Evolutionary conservation across 2,888 invertebrate genomes (phyloP).

Genomic region (Camponotus fellah): DNA sequence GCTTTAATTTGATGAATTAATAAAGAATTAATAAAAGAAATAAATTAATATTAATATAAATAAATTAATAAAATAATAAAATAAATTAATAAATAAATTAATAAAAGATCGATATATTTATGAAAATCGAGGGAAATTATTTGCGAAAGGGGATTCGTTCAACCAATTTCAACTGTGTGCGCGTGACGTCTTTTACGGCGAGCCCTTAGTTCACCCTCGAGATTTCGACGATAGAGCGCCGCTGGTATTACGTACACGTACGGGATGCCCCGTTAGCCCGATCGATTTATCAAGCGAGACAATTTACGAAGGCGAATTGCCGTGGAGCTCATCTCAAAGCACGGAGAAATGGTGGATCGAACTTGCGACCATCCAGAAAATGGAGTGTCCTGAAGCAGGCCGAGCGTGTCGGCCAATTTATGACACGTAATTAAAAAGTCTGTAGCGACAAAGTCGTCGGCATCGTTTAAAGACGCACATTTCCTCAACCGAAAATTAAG

Average conservation of each 20-base stretch:
- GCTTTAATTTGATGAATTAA: too few relatives aligned
- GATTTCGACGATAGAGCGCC: slow-evolving; percentile 18
- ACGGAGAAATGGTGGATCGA: slow-evolving; percentile 79
- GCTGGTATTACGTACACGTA: slow-evolving; percentile 64
- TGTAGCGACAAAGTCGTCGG: slow-evolving; percentile 71
- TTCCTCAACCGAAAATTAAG: slow-evolving; percentile 73
- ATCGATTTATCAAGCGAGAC: slow-evolving; percentile 81
- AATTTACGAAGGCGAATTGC: slow-evolving; percentile 77
- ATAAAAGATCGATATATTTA: neutral
- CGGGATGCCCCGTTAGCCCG: slow-evolving; percentile 56
- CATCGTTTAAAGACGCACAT: slow-evolving; percentile 70
- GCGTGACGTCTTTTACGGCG: slow-evolving; percentile 36
- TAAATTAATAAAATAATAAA: neutral
- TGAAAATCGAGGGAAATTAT: slow-evolving; percentile 17
- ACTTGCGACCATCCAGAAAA: slow-evolving; percentile 83
- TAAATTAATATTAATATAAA: too few relatives aligned
- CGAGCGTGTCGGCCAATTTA: slow-evolving; percentile 83
- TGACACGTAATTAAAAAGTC: slow-evolving; percentile 84
- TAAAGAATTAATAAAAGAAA: too few relatives aligned
- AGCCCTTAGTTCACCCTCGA: slow-evolving; percentile 4
- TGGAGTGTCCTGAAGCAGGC: slow-evolving; percentile 81
- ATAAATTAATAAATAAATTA: neutral
- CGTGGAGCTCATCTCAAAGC: slow-evolving; percentile 73
- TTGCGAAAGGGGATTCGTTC: slow-evolving; percentile 17
- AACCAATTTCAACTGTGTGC: slow-evolving; percentile 17